Conservation (phyloP, 2,888 invertebrate species). For the Lagria hirta region DNA sequence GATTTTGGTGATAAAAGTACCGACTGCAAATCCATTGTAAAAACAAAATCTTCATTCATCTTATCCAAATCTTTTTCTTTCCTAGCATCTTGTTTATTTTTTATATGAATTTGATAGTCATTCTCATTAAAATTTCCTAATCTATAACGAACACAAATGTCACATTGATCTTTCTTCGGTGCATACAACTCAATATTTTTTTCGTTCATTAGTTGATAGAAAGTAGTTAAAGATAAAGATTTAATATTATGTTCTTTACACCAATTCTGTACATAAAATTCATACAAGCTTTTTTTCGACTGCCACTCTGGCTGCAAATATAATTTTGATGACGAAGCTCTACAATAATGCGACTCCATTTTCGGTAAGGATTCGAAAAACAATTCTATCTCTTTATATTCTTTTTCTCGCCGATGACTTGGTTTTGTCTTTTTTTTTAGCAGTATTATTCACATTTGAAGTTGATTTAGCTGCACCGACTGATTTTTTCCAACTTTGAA, state of each 20-base stretch:
- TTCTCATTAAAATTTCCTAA: neutral
- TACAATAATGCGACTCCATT: constrained; percentile 35
- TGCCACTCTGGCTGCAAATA: constrained; percentile 32
- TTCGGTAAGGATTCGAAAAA: constrained; percentile 31
- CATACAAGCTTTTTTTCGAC: constrained; percentile 23
- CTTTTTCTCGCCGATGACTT: constrained; percentile 1
- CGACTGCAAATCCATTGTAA: too few species aligned
- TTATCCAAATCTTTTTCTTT: neutral
- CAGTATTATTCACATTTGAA: neutral
- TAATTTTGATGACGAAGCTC: constrained; percentile 28
- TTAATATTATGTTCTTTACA: neutral
- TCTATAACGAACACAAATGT: neutral
- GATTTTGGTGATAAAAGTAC: neutral
- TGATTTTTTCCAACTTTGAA: neutral
- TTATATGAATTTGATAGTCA: neutral
- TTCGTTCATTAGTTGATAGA: neutral
- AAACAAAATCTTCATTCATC: too few species aligned
- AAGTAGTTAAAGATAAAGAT: neutral
- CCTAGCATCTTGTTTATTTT: neutral
- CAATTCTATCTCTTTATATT: constrained; percentile 14
- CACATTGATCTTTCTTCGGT: neutral
- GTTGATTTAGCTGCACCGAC: neutral
- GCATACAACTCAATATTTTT: neutral
- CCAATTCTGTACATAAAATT: constrained; percentile 15
- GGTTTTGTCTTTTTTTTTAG: neutral